Evolutionary conservation across 2,113 vertebrate species (phyloP).

Genomic region (Vicugna pacos): DNA sequence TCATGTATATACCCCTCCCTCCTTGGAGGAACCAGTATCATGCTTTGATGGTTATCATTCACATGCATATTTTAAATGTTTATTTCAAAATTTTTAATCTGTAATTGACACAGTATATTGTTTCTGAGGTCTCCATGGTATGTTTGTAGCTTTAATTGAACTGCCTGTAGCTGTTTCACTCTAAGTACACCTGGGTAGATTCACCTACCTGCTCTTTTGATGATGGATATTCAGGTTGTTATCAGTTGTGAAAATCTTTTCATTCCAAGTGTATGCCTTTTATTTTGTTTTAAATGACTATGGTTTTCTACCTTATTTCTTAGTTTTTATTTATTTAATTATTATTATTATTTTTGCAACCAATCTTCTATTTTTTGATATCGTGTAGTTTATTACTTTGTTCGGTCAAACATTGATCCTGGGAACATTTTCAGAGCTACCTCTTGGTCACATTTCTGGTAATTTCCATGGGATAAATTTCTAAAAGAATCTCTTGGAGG

Average conservation of each 20-base stretch:
- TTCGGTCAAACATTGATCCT: neutral
- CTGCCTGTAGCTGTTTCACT: neutral
- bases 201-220: neutral
- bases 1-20: neutral
- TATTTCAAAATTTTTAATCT: neutral
- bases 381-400: neutral
- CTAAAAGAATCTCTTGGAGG: neutral
- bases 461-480: neutral
- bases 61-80: neutral
- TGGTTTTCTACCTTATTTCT: neutral
- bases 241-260: neutral
- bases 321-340: neutral
- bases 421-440: neutral
- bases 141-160: neutral
- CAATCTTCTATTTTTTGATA: neutral
- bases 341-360: neutral
- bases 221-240: neutral
- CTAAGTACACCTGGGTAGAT: accelerated
- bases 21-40: neutral
- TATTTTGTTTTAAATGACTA: neutral
- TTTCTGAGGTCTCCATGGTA: neutral
- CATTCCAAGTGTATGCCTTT: neutral
- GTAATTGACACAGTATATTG: accelerated
- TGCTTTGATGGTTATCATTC: neutral
- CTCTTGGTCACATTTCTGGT: neutral